These are phyloP conservation scores for Lasioglossum figueresi DNA, from an alignment of 2,888 invertebrate genomes.

Conservation along the genomic window DNA sequence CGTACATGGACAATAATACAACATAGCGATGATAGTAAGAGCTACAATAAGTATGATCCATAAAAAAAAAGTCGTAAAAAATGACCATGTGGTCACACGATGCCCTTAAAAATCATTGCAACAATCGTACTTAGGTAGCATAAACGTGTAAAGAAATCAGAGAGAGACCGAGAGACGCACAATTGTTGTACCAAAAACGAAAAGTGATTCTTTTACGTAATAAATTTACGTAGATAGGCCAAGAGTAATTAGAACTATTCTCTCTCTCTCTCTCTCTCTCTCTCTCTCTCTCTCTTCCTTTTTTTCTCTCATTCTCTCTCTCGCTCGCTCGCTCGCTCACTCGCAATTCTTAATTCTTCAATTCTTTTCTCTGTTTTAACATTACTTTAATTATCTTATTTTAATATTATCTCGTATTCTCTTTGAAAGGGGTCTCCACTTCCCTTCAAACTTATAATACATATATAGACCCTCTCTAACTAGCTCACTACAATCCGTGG, in stretches of 20 bases:
- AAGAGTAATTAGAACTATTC: slow-evolving; percentile 77
- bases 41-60: slow-evolving; percentile 50
- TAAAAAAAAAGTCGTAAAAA: slow-evolving; percentile 56
- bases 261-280: slow-evolving; percentile 34
- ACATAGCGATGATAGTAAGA: slow-evolving; percentile 54
- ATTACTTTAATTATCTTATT: slow-evolving; percentile 70
- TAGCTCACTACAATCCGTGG: slow-evolving; percentile 80
- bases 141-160: slow-evolving; percentile 46
- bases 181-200: slow-evolving; percentile 39
- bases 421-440: slow-evolving; percentile 62
- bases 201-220: slow-evolving; percentile 67
- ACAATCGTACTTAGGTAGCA: slow-evolving; percentile 40
- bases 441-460: slow-evolving; percentile 73
- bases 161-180: slow-evolving; percentile 45
- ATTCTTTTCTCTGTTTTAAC: slow-evolving; percentile 60
- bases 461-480: slow-evolving; percentile 80
- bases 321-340: neutral
- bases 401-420: slow-evolving; percentile 66
- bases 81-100: slow-evolving; percentile 49
- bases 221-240: slow-evolving; percentile 77
- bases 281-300: neutral
- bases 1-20: slow-evolving; percentile 59
- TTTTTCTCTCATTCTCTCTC: neutral
- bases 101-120: slow-evolving; percentile 50
- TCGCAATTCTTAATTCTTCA: slow-evolving; percentile 60